Base-by-base conservation (phyloP, 2,888 invertebrate species). In the Zeuzera pyrina region DNA sequence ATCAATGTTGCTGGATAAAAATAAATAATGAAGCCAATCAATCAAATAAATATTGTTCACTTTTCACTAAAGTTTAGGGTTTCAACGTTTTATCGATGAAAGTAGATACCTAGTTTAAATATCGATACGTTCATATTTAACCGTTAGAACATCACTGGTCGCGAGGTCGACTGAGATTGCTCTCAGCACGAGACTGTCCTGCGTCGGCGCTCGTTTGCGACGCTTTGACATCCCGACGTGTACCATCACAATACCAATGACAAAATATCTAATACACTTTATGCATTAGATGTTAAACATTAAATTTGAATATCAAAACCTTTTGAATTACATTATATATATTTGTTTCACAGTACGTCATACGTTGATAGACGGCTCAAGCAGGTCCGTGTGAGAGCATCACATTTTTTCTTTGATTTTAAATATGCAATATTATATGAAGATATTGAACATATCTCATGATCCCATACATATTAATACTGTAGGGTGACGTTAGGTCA, bases 111-210 rank as follows among this genome's bases (percentile, higher is more conserved):
- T n/a, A n/a, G n/a, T n/a, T 10, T 5, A 25, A 12, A 29, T 34
- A 55, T 63, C 58, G 56, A 58, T 49, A 52, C 42, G 47, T 52
- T 44, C 49, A 42, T 50, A 33, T 29, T n/a, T n/a, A n/a, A n/a
- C n/a, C n/a, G n/a, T n/a, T n/a, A 12, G 13, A 16, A 3, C 78
- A 64, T 52, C 74, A 48, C 69, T 76, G 67, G 33, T 12, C 42
- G 44, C 57, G 65, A 66, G 73, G 70, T 76, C 66, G 70, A 52
- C 64, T 63, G 55, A 79, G 79, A 83, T 83, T 83, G 67, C 81
- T 81, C 83, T 77, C 83, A 83, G 83, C 83, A 83, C 78, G 83
- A 81, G 76, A 79, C 78, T 74, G 76, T 78, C 79, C 81, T 62
- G 73, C 71, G 76, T 76, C 76, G 73, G 72, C 76, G 78, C 76